Evolutionary conservation across 2,888 invertebrate genomes (phyloP).

Genomic region (Oscheius sp.): DNA sequence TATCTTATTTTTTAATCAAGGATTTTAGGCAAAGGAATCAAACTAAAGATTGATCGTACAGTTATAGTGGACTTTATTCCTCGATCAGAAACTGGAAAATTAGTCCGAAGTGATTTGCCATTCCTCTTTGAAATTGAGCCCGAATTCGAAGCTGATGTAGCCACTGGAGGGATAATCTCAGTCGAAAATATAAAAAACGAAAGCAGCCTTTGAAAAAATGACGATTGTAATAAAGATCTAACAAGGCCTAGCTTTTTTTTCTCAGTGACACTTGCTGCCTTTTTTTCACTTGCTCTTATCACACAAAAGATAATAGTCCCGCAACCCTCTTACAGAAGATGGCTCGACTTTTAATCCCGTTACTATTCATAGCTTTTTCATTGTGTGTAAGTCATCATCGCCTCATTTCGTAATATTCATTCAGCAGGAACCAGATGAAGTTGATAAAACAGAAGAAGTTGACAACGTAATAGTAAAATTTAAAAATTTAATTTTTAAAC

Average conservation of each 20-base stretch:
- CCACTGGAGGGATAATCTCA: background rate
- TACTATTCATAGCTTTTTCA: no score
- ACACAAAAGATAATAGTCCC: background rate
- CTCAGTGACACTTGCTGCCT: background rate
- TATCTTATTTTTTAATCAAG: background rate
- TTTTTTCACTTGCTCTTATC: background rate
- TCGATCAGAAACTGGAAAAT: constrained; percentile 43
- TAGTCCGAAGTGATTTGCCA: constrained; percentile 35
- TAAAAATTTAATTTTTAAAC: background rate
- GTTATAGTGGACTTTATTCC: constrained; percentile 44
- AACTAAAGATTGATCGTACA: constrained; percentile 32
- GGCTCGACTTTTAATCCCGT: no score
- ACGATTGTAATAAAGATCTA: background rate
- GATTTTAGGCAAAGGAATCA: constrained; percentile 33
- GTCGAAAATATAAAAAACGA: background rate
- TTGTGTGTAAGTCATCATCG: no score
- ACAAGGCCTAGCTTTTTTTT: background rate
- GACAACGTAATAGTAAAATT: background rate
- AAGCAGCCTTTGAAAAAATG: background rate
- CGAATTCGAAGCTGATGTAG: constrained; percentile 1
- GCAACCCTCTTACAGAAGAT: no score
- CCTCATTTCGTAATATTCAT: no score
- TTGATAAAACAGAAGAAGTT: no score
- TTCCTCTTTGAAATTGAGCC: constrained; percentile 36
- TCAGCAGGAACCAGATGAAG: no score